A percentile compares a stretch with the other conserved stretches of the same genome.
Conservation (phyloP, 2,888 invertebrate species). For the Tenthredo scrophulariae region DNA sequence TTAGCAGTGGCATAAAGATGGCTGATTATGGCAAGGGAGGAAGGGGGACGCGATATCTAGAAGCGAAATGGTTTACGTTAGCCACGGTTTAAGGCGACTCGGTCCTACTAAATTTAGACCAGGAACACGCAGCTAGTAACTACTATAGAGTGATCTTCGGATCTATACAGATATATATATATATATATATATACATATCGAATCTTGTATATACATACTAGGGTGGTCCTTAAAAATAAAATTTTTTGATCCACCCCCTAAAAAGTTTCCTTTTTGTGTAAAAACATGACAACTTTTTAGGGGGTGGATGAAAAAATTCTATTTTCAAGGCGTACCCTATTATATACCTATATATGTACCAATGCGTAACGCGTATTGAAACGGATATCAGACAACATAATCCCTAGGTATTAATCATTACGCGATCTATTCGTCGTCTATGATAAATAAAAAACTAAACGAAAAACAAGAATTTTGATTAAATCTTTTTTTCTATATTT, state of each 20-base stretch:
- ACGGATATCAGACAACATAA: neutral
- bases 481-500: neutral
- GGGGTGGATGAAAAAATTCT: too few relatives aligned
- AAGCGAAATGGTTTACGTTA: slow-evolving; percentile 39
- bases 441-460: neutral
- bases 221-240: too few relatives aligned
- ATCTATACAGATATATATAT: neutral
- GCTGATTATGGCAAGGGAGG: neutral
- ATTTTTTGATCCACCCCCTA: too few relatives aligned
- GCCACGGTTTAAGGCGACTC: slow-evolving; percentile 18
- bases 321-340: too few relatives aligned
- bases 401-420: neutral
- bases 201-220: neutral
- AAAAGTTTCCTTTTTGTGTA: too few relatives aligned
- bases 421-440: neutral
- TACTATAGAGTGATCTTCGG: neutral
- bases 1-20: neutral
- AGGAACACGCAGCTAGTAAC: neutral
- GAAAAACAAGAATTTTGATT: neutral
- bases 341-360: neutral
- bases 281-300: too few relatives aligned
- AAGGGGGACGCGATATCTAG: slow-evolving; percentile 5
- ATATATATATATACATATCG: neutral
- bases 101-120: slow-evolving; percentile 35
- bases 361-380: neutral